Evolutionary conservation across 2,797 vertebrate species (phyloP).

Genomic region (Morus bassanus): DNA sequence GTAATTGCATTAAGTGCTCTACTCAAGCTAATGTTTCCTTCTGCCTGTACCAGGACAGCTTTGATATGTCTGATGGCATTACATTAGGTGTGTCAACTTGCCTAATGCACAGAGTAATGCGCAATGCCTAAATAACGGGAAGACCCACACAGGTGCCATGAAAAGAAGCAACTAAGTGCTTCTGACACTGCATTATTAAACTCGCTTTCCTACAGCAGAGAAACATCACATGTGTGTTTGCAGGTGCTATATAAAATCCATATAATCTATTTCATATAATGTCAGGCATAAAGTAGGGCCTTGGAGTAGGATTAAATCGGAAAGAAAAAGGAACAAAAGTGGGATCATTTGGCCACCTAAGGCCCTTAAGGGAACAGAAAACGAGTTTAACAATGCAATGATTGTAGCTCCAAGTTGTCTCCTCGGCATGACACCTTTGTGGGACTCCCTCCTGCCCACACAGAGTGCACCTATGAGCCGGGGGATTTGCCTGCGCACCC

Average conservation of each 20-base stretch:
- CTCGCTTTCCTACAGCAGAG: background rate
- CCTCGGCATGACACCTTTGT: background rate
- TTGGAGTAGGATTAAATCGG: background rate
- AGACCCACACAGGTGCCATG: background rate
- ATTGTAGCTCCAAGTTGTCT: background rate
- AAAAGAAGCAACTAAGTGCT: background rate
- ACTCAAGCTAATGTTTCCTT: slow-evolving; percentile 24
- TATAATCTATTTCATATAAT: background rate
- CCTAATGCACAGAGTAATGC: background rate
- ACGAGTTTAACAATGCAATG: background rate
- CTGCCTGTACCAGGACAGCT: background rate
- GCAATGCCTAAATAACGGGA: background rate
- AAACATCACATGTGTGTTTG: background rate
- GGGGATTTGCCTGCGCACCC: background rate
- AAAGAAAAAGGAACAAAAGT: background rate
- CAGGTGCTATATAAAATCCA: background rate
- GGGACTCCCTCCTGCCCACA: background rate
- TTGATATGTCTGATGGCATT: slow-evolving; percentile 12
- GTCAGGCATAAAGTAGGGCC: background rate
- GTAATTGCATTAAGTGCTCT: slow-evolving; percentile 25
- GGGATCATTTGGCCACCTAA: slow-evolving; percentile 9
- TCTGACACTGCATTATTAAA: background rate
- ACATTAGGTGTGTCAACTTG: slow-evolving; percentile 4
- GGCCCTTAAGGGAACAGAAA: background rate
- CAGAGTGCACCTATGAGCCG: accelerated